Conservation (phyloP, 2,113 vertebrate species). For the Apistogramma diplotaenia region DNA sequence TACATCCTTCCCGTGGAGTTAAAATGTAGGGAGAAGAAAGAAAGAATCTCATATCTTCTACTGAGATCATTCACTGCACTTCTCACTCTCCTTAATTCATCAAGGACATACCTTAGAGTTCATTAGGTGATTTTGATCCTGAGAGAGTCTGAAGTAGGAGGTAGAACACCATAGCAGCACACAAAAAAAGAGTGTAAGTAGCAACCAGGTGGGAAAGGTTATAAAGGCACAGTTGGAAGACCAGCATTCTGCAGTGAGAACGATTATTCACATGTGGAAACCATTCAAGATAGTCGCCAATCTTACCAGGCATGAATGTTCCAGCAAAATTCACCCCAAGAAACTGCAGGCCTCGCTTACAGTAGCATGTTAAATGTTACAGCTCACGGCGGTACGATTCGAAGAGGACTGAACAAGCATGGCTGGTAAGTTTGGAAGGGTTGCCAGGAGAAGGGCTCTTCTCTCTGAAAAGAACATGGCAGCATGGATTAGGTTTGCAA, state of each 20-base stretch:
- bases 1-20: conserved; percentile 21
- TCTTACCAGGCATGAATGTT: too few relatives aligned
- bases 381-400: too few relatives aligned
- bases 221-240: background rate
- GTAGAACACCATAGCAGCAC: background rate
- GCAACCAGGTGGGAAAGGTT: background rate
- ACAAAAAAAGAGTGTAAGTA: background rate
- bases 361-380: too few relatives aligned
- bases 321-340: too few relatives aligned
- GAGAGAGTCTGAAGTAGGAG: background rate
- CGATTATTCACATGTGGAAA: too few relatives aligned
- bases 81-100: conserved; percentile 1
- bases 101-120: background rate
- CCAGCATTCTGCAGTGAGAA: background rate
- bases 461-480: too few relatives aligned
- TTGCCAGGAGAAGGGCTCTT: too few relatives aligned
- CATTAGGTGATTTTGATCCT: background rate
- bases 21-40: conserved; percentile 4
- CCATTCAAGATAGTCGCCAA: too few relatives aligned
- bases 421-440: too few relatives aligned
- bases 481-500: too few relatives aligned
- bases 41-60: background rate
- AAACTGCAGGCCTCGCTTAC: too few relatives aligned
- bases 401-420: too few relatives aligned
- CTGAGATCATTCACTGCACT: background rate